phyloP scores from a whole-genome alignment of 2,113 vertebrate genomes.

The Pavo muticus region DNA sequence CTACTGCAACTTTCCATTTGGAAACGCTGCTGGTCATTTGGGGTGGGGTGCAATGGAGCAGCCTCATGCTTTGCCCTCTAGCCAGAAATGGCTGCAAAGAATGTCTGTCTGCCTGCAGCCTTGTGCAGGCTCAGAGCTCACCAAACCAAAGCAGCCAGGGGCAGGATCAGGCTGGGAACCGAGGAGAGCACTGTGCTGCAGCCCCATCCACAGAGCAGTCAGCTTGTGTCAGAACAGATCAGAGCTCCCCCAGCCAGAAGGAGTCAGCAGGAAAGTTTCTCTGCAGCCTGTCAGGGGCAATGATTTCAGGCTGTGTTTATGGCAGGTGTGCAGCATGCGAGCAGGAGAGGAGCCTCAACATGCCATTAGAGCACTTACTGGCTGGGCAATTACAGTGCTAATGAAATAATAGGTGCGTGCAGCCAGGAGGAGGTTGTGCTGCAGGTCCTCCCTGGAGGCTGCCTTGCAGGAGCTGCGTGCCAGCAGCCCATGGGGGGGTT shows the following conservation, averaged over 20 bases:
- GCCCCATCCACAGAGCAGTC: neutral
- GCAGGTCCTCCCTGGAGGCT: neutral
- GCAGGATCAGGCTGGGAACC: neutral
- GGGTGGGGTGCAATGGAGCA: rapidly evolving
- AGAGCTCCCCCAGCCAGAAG: neutral
- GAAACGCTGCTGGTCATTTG: neutral
- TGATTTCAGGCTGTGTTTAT: neutral
- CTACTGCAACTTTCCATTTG: neutral
- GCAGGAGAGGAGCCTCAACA: neutral
- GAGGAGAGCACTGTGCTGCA: rapidly evolving
- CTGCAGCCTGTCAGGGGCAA: neutral
- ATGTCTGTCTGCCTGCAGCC: neutral
- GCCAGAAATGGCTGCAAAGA: neutral
- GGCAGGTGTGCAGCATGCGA: neutral
- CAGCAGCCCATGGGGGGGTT: neutral
- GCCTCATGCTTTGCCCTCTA: neutral
- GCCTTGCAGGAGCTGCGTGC: neutral
- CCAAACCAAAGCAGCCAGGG: neutral
- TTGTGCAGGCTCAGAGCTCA: neutral
- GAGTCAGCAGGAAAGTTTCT: neutral
- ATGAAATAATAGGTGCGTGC: neutral
- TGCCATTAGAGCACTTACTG: neutral
- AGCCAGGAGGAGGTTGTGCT: neutral
- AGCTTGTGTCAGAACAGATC: neutral
- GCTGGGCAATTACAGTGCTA: neutral